phyloP scores from a whole-genome alignment of 2,888 invertebrate species.

The Parnassius glacialis region DNA sequence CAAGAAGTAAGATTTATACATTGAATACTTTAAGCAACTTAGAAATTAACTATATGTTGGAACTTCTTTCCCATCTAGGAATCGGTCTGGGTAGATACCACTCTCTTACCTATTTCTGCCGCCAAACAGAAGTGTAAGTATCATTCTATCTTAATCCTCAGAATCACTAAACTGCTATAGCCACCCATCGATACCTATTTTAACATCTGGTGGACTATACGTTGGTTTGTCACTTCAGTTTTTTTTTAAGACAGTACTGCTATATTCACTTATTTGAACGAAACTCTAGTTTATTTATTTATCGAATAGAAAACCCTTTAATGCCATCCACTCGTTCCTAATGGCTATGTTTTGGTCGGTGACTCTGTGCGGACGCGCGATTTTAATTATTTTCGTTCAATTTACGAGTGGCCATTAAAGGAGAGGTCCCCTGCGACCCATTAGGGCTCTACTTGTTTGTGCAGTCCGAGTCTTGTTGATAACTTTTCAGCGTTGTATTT shows the following conservation, averaged over 20 bases:
- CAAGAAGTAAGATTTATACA: too few relatives aligned
- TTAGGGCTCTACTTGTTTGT: constrained; percentile 59
- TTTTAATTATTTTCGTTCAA: constrained; percentile 81
- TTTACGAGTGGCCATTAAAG: constrained; percentile 80
- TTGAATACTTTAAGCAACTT: too few relatives aligned
- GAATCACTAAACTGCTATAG: too few relatives aligned
- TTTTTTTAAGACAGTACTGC: not conserved
- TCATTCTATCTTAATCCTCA: too few relatives aligned
- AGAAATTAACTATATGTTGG: too few relatives aligned
- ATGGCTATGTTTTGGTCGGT: constrained; percentile 74
- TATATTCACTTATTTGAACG: constrained; percentile 30
- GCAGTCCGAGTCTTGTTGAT: constrained; percentile 73
- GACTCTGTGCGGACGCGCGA: constrained; percentile 60
- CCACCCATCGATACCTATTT: too few relatives aligned
- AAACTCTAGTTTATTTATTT: constrained; percentile 69
- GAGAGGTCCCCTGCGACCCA: constrained; percentile 70
- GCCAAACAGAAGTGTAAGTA: too few relatives aligned
- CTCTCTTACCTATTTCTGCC: too few relatives aligned
- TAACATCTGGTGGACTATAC: too few relatives aligned
- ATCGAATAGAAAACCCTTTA: constrained; percentile 72
- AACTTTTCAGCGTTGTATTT: constrained; percentile 72
- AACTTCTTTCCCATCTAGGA: too few relatives aligned
- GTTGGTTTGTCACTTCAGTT: too few relatives aligned
- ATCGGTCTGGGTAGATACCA: too few relatives aligned
- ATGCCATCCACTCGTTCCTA: constrained; percentile 59